Percentiles rank a stretch among this genome's conserved stretches.
These are phyloP conservation scores for Raja brachyura DNA, from an alignment of 2,113 vertebrate species.

Conservation along the genomic window DNA sequence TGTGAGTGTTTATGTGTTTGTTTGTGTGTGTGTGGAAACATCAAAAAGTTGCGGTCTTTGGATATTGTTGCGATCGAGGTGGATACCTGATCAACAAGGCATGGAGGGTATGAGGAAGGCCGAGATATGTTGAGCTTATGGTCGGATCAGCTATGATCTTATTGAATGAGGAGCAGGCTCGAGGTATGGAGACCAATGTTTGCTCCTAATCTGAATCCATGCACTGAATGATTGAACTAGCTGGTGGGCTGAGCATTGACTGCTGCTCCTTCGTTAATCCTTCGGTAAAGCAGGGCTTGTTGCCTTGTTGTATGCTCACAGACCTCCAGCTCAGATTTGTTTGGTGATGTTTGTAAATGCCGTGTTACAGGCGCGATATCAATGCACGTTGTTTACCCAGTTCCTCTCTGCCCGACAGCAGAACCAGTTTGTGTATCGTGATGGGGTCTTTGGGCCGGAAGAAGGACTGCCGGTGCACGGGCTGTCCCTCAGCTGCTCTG, in stretches of 20 bases:
- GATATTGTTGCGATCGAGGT: background rate
- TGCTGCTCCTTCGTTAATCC: too few species aligned
- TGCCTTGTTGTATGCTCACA: background rate
- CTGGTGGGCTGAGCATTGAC: too few species aligned
- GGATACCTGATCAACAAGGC: background rate
- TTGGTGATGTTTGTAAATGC: background rate
- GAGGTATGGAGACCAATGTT: too few species aligned
- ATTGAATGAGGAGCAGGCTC: background rate
- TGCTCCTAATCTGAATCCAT: background rate
- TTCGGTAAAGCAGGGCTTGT: too few species aligned
- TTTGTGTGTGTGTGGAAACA: too few species aligned
- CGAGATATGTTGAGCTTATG: background rate
- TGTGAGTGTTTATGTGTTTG: too few species aligned
- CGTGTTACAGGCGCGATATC: background rate
- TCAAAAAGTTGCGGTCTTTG: too few species aligned
- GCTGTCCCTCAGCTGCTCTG: slow-evolving; percentile 54
- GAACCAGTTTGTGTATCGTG: slow-evolving; percentile 86
- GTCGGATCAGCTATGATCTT: background rate
- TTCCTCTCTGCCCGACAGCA: slow-evolving; percentile 58
- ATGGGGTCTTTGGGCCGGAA: slow-evolving; percentile 62
- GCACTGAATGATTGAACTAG: too few species aligned
- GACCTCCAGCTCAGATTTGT: background rate
- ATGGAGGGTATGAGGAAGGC: background rate
- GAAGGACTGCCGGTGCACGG: slow-evolving; percentile 57
- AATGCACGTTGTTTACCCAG: background rate